Conservation (phyloP, 2,888 invertebrate genomes). For the Drosophila subsilvestris region DNA sequence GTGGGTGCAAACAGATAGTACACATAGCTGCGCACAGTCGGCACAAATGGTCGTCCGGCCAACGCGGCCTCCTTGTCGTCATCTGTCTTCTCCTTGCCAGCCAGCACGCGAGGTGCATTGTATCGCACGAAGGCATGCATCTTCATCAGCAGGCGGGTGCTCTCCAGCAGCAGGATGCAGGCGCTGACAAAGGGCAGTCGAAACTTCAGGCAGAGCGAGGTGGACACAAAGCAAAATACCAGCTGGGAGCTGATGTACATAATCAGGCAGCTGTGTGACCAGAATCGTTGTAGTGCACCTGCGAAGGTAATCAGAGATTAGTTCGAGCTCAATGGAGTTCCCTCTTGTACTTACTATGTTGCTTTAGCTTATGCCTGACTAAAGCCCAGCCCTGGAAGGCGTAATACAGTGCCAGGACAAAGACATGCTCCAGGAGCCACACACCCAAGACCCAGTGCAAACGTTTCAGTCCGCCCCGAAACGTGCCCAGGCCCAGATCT, state of each 20-base stretch:
- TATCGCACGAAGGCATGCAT: constrained; percentile 91
- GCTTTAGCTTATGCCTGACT: constrained; percentile 62
- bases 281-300: constrained; percentile 73
- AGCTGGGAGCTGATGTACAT: constrained; percentile 76
- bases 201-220: constrained; percentile 73
- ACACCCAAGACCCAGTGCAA: constrained; percentile 85
- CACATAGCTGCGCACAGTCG: constrained; percentile 89
- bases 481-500: constrained; percentile 85
- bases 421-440: constrained; percentile 86
- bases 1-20: constrained; percentile 96
- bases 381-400: constrained; percentile 85
- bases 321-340: not conserved
- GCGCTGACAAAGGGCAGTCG: constrained; percentile 78
- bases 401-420: constrained; percentile 84
- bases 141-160: constrained; percentile 94
- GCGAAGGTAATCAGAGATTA: not conserved
- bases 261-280: constrained; percentile 79
- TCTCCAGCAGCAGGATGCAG: constrained; percentile 82
- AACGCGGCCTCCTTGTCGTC: constrained; percentile 82
- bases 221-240: constrained; percentile 73
- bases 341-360: constrained; percentile 63
- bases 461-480: constrained; percentile 86
- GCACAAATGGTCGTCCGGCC: constrained; percentile 79
- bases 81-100: constrained; percentile 85
- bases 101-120: constrained; percentile 87